A percentile compares a stretch with the other conserved stretches of the same genome.
Conservation (phyloP, 2,113 vertebrate genomes). For the Neogale vison region DNA sequence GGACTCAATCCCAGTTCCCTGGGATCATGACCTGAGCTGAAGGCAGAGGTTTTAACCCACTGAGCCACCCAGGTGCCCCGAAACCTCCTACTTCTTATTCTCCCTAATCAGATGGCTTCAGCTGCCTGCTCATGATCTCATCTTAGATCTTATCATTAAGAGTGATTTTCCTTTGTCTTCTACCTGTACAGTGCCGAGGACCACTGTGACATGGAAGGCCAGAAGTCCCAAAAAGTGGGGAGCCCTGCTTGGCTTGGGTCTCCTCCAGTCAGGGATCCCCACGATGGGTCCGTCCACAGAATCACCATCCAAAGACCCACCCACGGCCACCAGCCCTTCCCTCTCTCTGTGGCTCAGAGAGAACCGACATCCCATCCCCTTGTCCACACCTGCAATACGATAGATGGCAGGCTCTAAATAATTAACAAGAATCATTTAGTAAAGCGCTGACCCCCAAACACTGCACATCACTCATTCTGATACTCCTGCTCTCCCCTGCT, state of each 20-base stretch:
- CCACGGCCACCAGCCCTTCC: background rate
- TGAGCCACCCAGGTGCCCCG: too few relatives aligned
- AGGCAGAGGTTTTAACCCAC: too few relatives aligned
- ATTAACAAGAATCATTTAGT: conserved; percentile 86
- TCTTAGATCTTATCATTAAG: background rate
- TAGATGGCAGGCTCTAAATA: conserved; percentile 80
- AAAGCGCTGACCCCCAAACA: conserved; percentile 79
- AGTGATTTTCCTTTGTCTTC: background rate
- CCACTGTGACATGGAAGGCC: background rate
- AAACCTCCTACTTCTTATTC: too few relatives aligned
- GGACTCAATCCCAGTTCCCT: too few relatives aligned
- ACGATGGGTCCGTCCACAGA: accelerated
- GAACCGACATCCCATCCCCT: conserved; percentile 57
- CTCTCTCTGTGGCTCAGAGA: background rate
- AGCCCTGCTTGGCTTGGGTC: background rate
- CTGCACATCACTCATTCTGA: conserved; percentile 77
- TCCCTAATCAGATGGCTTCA: too few relatives aligned
- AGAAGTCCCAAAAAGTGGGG: background rate
- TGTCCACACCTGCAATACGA: conserved; percentile 34
- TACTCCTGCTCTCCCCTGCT: background rate
- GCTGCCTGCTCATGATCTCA: too few relatives aligned
- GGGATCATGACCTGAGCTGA: too few relatives aligned
- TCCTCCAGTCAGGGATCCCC: background rate
- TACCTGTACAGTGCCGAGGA: background rate
- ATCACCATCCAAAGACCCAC: background rate